Evolutionary conservation across 2,797 vertebrate species (phyloP).

Genomic region (Margarornis squamiger): DNA sequence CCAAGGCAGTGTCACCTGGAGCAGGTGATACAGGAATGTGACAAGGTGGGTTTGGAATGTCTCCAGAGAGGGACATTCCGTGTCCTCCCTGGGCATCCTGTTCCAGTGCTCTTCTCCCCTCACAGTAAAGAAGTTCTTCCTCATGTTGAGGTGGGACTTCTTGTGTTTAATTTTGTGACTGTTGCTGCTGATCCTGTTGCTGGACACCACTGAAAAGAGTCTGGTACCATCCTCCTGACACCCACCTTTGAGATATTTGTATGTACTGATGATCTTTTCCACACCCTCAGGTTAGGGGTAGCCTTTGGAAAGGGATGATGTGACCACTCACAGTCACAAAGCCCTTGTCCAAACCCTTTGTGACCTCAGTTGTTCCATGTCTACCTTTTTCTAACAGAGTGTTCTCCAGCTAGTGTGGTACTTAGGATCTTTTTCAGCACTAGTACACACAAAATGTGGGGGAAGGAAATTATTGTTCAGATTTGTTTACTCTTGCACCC

Average conservation of each 20-base stretch:
- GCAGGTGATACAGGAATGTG: neutral
- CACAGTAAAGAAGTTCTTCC: neutral
- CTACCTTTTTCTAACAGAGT: neutral
- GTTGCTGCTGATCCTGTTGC: neutral
- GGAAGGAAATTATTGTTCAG: conserved; percentile 1
- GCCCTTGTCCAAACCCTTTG: neutral
- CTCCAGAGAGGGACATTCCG: neutral
- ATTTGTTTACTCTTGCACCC: neutral
- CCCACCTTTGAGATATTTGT: neutral
- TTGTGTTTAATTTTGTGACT: neutral
- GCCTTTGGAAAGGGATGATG: neutral
- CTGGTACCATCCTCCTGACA: neutral
- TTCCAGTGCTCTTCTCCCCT: neutral
- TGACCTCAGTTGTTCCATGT: fast-evolving
- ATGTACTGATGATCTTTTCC: neutral
- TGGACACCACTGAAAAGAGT: neutral
- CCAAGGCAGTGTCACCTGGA: neutral
- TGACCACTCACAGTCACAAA: neutral
- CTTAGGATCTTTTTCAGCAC: neutral
- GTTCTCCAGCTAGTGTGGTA: neutral
- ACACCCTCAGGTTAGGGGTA: neutral
- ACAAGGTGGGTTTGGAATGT: neutral
- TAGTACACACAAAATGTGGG: neutral
- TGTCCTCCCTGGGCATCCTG: neutral
- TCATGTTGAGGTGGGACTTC: neutral